Percentiles rank a stretch among this genome's conserved stretches.
Conservation (phyloP, 2,797 vertebrate genomes). For the Sorex maritimensis region DNA sequence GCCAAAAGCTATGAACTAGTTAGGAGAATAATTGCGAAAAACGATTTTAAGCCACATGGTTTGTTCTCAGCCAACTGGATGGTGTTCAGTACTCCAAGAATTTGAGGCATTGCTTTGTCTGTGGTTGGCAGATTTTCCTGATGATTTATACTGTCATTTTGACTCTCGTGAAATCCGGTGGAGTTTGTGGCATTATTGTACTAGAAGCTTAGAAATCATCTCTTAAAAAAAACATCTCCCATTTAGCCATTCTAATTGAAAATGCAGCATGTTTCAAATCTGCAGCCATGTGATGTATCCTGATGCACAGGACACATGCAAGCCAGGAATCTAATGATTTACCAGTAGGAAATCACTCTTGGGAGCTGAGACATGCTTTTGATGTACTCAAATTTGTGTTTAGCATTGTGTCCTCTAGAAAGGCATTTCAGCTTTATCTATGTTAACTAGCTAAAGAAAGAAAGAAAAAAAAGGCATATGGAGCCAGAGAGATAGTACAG, state of each 20-base stretch:
- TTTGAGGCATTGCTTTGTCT: conserved; percentile 81
- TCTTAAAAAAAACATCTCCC: conserved; percentile 33
- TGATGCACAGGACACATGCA: conserved; percentile 18
- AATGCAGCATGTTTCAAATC: conserved; percentile 79
- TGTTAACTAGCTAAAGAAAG: not conserved
- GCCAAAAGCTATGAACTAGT: conserved; percentile 82
- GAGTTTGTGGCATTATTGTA: conserved; percentile 73
- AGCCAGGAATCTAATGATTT: conserved; percentile 18
- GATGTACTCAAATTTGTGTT: not conserved
- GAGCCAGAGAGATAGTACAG: not conserved
- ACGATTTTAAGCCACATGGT: conserved; percentile 83
- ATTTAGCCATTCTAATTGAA: conserved; percentile 83
- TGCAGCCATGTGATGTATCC: conserved; percentile 64
- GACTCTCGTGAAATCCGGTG: conserved; percentile 83
- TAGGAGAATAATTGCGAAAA: conserved; percentile 83
- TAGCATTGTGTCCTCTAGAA: not conserved
- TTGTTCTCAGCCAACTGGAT: conserved; percentile 82
- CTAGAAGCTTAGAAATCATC: conserved; percentile 80
- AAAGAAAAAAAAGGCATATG: conserved; percentile 13
- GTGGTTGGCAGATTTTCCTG: conserved; percentile 79
- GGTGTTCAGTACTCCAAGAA: conserved; percentile 75
- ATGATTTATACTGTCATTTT: conserved; percentile 83
- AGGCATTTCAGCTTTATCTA: not conserved
- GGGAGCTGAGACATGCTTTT: not conserved
- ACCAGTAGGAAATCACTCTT: not conserved